These are phyloP conservation scores for Mormyrus hasselquistii DNA, from an alignment of 2,797 vertebrate species.

Conservation along the genomic window DNA sequence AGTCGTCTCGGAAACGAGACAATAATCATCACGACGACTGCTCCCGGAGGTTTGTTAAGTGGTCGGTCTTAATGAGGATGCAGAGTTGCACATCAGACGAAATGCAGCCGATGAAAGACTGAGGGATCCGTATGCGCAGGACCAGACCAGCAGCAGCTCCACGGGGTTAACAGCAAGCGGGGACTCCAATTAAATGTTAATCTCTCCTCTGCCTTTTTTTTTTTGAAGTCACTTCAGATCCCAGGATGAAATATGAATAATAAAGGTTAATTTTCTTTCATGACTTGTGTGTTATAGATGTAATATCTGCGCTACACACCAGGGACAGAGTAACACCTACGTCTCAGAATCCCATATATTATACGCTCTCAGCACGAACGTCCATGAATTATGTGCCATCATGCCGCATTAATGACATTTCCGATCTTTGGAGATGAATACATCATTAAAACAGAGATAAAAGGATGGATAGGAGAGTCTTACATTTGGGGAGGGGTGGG, in stretches of 20 bases:
- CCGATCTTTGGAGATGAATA: slow-evolving; percentile 13
- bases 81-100: not conserved
- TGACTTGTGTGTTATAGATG: slow-evolving; percentile 18
- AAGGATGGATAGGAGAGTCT: not conserved
- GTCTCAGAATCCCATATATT: slow-evolving; percentile 11
- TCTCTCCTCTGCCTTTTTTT: slow-evolving; percentile 14
- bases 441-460: slow-evolving; percentile 9
- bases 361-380: not conserved
- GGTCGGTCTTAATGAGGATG: not conserved
- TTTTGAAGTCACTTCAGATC: slow-evolving; percentile 21
- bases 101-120: not conserved
- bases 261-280: slow-evolving; percentile 17
- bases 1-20: not conserved
- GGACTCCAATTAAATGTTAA: slow-evolving; percentile 20
- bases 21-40: not conserved
- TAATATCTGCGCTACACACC: slow-evolving; percentile 11
- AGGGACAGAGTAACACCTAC: slow-evolving; percentile 5
- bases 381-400: slow-evolving; percentile 19
- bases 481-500: not conserved
- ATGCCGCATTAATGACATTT: slow-evolving; percentile 12
- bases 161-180: not conserved
- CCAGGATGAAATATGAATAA: slow-evolving; percentile 20
- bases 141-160: not conserved
- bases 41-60: not conserved
- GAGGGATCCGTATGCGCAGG: not conserved